These are phyloP conservation scores for Zaprionus nigranus DNA, from an alignment of 1,140 invertebrate species.

Conservation along the genomic window DNA sequence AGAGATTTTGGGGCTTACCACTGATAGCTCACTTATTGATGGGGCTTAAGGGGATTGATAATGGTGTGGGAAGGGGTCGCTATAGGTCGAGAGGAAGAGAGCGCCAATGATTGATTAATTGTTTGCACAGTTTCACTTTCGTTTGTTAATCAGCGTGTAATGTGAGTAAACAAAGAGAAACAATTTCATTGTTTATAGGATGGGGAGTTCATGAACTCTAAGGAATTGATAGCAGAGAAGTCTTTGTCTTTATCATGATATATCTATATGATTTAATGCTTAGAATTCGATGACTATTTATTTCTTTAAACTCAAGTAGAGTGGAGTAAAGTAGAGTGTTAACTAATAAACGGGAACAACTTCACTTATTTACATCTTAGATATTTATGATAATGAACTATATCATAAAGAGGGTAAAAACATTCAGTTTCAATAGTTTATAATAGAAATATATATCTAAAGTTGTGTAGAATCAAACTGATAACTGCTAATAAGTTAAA, in stretches of 20 bases:
- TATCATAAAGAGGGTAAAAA: too few species aligned
- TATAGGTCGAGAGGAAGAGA: background rate
- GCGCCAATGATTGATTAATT: constrained; percentile 25
- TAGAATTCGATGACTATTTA: too few species aligned
- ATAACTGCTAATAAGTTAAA: too few species aligned
- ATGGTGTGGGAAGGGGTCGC: too few species aligned
- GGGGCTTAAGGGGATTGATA: background rate
- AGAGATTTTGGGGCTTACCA: constrained; percentile 10
- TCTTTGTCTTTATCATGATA: background rate
- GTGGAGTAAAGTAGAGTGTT: too few species aligned
- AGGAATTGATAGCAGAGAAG: background rate
- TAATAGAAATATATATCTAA: too few species aligned
- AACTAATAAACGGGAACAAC: too few species aligned
- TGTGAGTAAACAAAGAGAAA: constrained; percentile 1
- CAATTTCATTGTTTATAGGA: background rate
- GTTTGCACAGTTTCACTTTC: constrained; percentile 31
- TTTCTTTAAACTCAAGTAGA: too few species aligned
- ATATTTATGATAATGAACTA: too few species aligned
- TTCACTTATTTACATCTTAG: too few species aligned
- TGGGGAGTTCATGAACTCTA: background rate
- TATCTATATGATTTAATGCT: background rate
- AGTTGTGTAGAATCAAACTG: too few species aligned
- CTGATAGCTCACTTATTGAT: constrained; percentile 23
- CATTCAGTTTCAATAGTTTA: too few species aligned
- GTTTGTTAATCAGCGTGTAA: constrained; percentile 16